Percentiles rank a stretch among this genome's conserved stretches.
Evolutionary conservation across 2,113 vertebrate genomes (phyloP).

Genomic region (cat (Felis catus)): F.catus_Fca126_mat1.0 CM031412.1:135961001-135961500

Average conservation of each 20-base stretch:
- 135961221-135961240: not conserved
- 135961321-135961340: too few relatives aligned
- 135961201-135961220: not conserved
- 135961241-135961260: not conserved
- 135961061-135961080: not conserved
- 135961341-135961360: too few relatives aligned
- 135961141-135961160: not conserved
- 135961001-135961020: constrained; percentile 84
- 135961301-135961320: not conserved
- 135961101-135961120: not conserved
- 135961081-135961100: not conserved
- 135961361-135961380: too few relatives aligned
- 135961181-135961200: not conserved
- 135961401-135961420: too few relatives aligned
- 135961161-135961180: not conserved
- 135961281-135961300: not conserved
- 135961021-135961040: constrained; percentile 85
- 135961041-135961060: constrained; percentile 85
- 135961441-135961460: too few relatives aligned
- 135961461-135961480: too few relatives aligned
- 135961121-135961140: not conserved
- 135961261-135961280: not conserved
- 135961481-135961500: too few relatives aligned
- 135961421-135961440: too few relatives aligned
- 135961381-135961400: too few relatives aligned